A percentile compares a stretch with the other conserved stretches of the same genome.
Conservation (phyloP, 2,113 vertebrate species). For the Mastomys natalensis region DNA sequence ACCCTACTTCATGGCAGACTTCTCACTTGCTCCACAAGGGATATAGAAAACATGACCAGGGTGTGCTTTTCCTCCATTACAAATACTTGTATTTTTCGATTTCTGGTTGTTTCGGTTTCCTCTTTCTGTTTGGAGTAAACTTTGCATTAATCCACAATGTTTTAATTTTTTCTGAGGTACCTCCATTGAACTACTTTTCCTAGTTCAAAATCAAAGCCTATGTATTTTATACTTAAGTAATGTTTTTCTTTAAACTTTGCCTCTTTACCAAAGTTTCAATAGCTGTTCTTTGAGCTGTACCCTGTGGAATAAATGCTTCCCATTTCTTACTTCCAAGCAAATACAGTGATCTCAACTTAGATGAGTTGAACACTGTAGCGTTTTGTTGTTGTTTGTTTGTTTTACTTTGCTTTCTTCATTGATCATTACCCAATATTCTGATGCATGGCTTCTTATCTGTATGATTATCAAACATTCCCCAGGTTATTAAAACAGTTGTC, state of each 20-base stretch:
- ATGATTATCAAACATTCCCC: not conserved
- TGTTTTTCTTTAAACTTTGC: not conserved
- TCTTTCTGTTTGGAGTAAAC: conserved; percentile 35
- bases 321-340: not conserved
- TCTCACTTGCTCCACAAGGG: conserved; percentile 19
- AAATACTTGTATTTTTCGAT: conserved; percentile 6
- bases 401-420: not conserved
- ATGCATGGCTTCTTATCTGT: not conserved
- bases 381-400: not conserved
- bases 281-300: not conserved
- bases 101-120: conserved; percentile 46
- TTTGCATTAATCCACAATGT: not conserved
- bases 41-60: conserved; percentile 57
- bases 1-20: not conserved
- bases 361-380: not conserved
- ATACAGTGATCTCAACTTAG: not conserved
- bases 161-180: not conserved
- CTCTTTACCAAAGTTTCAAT: not conserved
- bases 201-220: conserved; percentile 34
- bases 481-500: not conserved
- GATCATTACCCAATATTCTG: accelerated
- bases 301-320: not conserved
- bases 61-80: conserved; percentile 42
- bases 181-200: not conserved
- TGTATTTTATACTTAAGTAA: not conserved